Evolutionary conservation across 2,113 vertebrate genomes (phyloP).

Genomic region (Pogonocichla stellata): DNA sequence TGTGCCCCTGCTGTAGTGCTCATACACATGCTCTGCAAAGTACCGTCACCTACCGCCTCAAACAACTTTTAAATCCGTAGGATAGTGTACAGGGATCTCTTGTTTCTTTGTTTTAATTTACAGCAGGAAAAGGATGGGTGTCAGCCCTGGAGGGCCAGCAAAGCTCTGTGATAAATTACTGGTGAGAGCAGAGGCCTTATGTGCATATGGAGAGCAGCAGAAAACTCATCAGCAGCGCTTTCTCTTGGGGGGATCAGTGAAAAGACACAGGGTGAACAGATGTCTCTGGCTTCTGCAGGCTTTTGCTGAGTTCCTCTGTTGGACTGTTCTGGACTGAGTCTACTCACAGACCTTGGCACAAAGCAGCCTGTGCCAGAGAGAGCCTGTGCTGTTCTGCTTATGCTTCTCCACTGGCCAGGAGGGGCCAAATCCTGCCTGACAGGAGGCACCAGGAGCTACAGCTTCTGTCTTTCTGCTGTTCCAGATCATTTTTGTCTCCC

Average conservation of each 20-base stretch:
- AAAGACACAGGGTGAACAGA: background rate
- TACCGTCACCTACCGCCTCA: background rate
- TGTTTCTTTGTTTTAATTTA: background rate
- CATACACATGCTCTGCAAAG: accelerated
- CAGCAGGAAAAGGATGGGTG: background rate
- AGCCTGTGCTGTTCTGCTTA: background rate
- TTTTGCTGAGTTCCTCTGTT: background rate
- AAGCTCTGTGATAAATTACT: background rate
- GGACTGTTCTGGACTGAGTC: background rate
- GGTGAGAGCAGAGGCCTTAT: background rate
- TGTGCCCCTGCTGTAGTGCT: background rate
- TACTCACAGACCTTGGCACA: background rate
- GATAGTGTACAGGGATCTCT: background rate
- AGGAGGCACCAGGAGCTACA: background rate
- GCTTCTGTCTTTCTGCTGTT: background rate
- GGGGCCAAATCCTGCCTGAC: background rate
- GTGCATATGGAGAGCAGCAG: background rate
- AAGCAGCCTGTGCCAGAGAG: background rate
- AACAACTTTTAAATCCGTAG: background rate
- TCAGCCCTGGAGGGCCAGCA: background rate
- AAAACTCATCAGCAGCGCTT: background rate
- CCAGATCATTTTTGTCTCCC: background rate
- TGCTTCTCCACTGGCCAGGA: background rate
- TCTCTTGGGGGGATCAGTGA: background rate
- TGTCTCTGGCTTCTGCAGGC: background rate